Evolutionary conservation across 1,140 invertebrate genomes (phyloP).

Genomic region (Thaumatotibia leucotreta): DNA sequence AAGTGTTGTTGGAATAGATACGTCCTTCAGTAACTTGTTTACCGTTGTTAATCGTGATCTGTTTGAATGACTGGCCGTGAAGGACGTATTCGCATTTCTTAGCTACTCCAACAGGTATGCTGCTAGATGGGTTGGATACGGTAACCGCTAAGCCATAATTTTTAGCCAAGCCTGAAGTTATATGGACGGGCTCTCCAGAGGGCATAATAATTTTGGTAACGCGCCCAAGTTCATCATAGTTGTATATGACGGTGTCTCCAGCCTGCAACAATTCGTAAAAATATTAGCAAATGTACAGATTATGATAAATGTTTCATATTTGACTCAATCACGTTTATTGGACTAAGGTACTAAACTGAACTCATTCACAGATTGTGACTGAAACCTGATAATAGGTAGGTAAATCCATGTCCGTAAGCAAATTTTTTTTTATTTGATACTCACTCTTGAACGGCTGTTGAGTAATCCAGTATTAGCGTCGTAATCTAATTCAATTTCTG

Average conservation of each 20-base stretch:
- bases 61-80: constrained; percentile 77
- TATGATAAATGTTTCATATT: constrained; percentile 21
- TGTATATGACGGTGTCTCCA: constrained; percentile 92
- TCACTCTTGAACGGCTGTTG: constrained; percentile 86
- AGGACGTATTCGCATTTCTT: constrained; percentile 78
- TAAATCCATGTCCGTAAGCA: too few relatives aligned
- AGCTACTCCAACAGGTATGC: constrained; percentile 71
- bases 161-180: constrained; percentile 84
- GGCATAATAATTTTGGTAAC: constrained; percentile 90
- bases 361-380: too few relatives aligned
- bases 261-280: constrained; percentile 76
- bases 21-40: constrained; percentile 82
- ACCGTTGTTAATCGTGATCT: constrained; percentile 78
- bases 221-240: constrained; percentile 91
- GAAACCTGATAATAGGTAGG: too few relatives aligned
- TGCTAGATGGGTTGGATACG: constrained; percentile 76
- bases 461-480: constrained; percentile 88
- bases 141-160: constrained; percentile 86
- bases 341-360: too few relatives aligned
- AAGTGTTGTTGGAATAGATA: constrained; percentile 87
- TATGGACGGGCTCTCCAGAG: constrained; percentile 90
- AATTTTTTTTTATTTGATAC: too few relatives aligned
- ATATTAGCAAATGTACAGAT: constrained; percentile 18
- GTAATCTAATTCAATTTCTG: constrained; percentile 90
- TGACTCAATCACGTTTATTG: too few relatives aligned